Evolutionary conservation across 2,113 vertebrate species (phyloP), one percentile per base, ranked within the genome.

Genomic region (Gobiocypris rarus): DNA sequence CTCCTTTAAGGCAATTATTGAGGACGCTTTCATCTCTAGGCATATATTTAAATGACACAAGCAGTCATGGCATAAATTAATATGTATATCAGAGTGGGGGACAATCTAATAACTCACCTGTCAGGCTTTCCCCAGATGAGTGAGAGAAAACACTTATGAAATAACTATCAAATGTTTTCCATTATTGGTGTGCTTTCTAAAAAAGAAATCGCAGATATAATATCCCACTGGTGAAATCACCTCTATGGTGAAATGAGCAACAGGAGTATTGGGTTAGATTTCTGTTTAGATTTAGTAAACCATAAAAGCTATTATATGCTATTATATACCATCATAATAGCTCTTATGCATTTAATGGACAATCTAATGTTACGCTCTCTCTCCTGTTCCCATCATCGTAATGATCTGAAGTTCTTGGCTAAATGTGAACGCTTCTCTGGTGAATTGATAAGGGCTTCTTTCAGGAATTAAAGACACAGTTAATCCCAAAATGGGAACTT

Each of bases 31-130:
- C 87, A 90, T 91, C 74, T 91, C 90, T 84, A 88, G 89, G 89
- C 91, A 89, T 87, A 89, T 89, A 93, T 93, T 91, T 92, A 93
- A 93, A 93, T 92, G 80, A 82, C 17, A 74, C 84, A 48, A 92
- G 93, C 91, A 89, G 90, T 92, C 88, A 89, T 88, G 91, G 93
- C 91, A 92, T 92, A 93, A 93, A 94, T 94, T 90, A 94, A 93
- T 94, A 93, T 93, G 92, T 94, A 94, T 93, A 93, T 94, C 92
- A 93, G 90, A 91, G 92, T 84, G 80, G 86, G 86, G 90, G 91
- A 93, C 92, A 91, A 89, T 93, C 92, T 93, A 93, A 93, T 95
- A 94, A 94, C 92, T 94, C 91, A 92, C 87, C 92, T 94, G 93
- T 94, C 93, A 94, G 90, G 91, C 89, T 83, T 84, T 56, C 85